A percentile compares a stretch with the other conserved stretches of the same genome.
Conservation (phyloP, 2,113 vertebrate species). For the Pygoscelis antarcticus region DNA sequence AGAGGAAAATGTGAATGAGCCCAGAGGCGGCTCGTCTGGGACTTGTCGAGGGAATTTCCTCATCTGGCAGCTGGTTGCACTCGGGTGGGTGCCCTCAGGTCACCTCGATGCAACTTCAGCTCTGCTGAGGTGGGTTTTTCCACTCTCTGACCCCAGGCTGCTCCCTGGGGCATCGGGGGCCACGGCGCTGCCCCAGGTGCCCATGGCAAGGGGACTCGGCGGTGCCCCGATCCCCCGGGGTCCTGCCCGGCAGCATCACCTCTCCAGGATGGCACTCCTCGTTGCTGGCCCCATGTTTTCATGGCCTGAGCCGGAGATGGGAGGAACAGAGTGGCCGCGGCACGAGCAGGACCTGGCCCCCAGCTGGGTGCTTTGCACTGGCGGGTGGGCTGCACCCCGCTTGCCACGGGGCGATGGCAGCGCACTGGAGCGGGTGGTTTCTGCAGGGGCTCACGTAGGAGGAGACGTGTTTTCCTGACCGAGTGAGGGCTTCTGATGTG, state of each 20-base stretch:
- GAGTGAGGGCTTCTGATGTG: neutral
- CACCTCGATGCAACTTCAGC: neutral
- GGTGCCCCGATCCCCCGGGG: accelerated
- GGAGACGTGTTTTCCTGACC: neutral
- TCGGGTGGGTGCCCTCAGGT: neutral
- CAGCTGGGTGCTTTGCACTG: too few species aligned
- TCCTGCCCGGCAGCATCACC: neutral
- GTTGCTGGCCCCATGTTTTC: accelerated
- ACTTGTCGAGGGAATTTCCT: neutral
- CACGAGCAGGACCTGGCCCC: neutral
- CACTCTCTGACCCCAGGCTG: neutral
- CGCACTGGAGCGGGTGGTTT: accelerated
- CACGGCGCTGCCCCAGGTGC: neutral
- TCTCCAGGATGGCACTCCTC: neutral
- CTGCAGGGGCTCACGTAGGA: neutral
- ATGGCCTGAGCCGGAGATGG: neutral
- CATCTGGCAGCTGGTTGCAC: neutral
- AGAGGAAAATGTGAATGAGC: neutral
- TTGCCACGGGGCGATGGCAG: accelerated
- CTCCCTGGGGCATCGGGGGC: neutral
- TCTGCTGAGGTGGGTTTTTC: neutral
- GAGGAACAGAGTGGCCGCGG: accelerated
- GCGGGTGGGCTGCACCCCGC: neutral
- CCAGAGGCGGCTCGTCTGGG: neutral
- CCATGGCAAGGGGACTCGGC: accelerated